Conservation (phyloP, 2,888 invertebrate genomes). For the Epirrhoe alternata region DNA sequence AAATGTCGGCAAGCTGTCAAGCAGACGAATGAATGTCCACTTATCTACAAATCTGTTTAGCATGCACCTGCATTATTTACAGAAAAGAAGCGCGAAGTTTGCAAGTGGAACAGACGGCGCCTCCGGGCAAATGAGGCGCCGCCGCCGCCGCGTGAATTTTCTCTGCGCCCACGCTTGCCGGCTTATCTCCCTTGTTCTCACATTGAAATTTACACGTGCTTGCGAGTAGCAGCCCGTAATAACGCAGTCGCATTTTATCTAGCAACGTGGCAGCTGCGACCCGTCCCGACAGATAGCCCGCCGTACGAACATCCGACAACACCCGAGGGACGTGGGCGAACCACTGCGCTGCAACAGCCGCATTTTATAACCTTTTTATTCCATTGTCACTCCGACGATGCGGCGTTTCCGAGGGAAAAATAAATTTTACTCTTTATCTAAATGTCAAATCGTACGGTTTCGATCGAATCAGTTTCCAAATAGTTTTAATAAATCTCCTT, state of each 20-base stretch:
- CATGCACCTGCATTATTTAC: constrained; percentile 52
- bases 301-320: constrained; percentile 68
- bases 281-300: constrained; percentile 61
- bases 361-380: constrained; percentile 85
- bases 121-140: constrained; percentile 57
- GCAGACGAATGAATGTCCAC: constrained; percentile 36
- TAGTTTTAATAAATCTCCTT: constrained; percentile 86
- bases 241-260: constrained; percentile 80
- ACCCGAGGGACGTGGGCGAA: constrained; percentile 79
- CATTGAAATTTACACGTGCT: constrained; percentile 83
- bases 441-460: constrained; percentile 84
- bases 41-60: constrained; percentile 52
- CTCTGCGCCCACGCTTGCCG: constrained; percentile 69
- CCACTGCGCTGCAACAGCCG: constrained; percentile 67
- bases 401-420: constrained; percentile 77
- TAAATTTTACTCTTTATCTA: constrained; percentile 85
- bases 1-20: constrained; percentile 38
- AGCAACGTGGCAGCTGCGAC: constrained; percentile 66
- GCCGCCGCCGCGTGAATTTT: constrained; percentile 61
- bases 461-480: constrained; percentile 85
- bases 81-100: constrained; percentile 58
- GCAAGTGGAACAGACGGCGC: constrained; percentile 52
- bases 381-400: constrained; percentile 80
- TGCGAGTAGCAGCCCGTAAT: constrained; percentile 74
- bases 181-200: constrained; percentile 80